phyloP scores from a whole-genome alignment of 1,140 invertebrate species.

The Lanistes nyassanus region DNA sequence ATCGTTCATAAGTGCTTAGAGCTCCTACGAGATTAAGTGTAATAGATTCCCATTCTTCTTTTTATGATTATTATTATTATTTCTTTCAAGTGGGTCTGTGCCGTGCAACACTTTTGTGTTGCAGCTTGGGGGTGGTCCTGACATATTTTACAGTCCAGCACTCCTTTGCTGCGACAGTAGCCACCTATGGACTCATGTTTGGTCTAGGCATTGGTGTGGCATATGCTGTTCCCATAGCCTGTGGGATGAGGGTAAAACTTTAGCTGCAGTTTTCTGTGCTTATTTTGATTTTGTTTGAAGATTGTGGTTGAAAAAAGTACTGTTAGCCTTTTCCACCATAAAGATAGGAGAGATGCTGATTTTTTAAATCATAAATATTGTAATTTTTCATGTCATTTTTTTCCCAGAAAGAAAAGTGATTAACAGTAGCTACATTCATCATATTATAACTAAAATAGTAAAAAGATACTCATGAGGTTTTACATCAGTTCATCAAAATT shows the following conservation, averaged over 20 bases:
- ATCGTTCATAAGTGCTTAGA: too few species aligned
- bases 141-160: constrained; percentile 64
- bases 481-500: too few species aligned
- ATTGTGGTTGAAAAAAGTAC: neutral
- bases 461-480: too few species aligned
- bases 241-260: constrained; percentile 64
- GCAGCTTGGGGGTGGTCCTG: constrained; percentile 60
- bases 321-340: neutral
- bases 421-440: too few species aligned
- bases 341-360: neutral
- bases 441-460: too few species aligned
- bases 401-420: too few species aligned
- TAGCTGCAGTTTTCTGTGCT: neutral
- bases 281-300: neutral
- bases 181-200: constrained; percentile 66
- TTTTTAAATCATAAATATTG: neutral
- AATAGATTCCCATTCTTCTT: too few species aligned
- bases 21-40: too few species aligned
- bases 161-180: constrained; percentile 49
- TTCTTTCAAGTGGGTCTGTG: neutral
- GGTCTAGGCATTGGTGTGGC: constrained; percentile 65
- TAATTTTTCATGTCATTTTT: too few species aligned
- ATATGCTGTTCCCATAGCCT: constrained; percentile 64
- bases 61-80: too few species aligned
- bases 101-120: constrained; percentile 25